Percentiles rank a stretch among this genome's conserved stretches.
These are phyloP conservation scores for Pseudolycoriella hygida DNA, from an alignment of 2,888 invertebrate species.

Conservation along the genomic window DNA sequence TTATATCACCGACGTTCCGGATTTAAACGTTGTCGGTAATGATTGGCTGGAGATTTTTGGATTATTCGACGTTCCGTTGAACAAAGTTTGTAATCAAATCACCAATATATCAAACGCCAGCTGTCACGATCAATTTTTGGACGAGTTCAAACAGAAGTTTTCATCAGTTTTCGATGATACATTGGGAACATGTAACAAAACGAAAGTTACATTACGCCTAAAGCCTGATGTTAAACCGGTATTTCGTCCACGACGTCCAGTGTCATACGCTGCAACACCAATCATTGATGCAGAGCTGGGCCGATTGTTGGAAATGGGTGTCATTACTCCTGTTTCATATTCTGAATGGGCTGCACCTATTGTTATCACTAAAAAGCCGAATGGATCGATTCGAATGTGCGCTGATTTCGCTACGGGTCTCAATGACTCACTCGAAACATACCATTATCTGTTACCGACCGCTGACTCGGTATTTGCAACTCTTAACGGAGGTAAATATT, in stretches of 20 bases:
- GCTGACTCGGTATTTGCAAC: conserved; percentile 12
- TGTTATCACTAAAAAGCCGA: conserved; percentile 10
- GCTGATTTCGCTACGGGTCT: conserved; percentile 13
- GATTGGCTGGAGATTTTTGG: conserved; percentile 16
- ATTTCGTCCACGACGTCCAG: conserved; percentile 7
- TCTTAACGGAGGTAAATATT: conserved; percentile 8
- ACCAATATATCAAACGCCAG: not conserved
- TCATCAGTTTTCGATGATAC: conserved; percentile 8
- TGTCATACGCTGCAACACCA: conserved; percentile 11
- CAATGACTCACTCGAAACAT: conserved; percentile 11
- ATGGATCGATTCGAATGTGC: conserved; percentile 11
- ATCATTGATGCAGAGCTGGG: conserved; percentile 9
- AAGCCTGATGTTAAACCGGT: not conserved
- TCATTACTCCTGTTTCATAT: conserved; percentile 12
- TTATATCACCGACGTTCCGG: not conserved
- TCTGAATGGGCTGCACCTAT: conserved; percentile 14
- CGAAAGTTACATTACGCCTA: not conserved
- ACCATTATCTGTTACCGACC: conserved; percentile 12
- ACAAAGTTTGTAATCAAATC: not conserved
- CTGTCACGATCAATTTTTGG: too few species aligned
- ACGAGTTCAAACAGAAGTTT: conserved; percentile 4
- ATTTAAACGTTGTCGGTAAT: not conserved
- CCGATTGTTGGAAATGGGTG: conserved; percentile 9
- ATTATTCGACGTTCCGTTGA: conserved; percentile 17
- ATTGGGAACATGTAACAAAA: not conserved